Evolutionary conservation across 2,888 invertebrate species (phyloP).

Genomic region (Leptinotarsa juncta): DNA sequence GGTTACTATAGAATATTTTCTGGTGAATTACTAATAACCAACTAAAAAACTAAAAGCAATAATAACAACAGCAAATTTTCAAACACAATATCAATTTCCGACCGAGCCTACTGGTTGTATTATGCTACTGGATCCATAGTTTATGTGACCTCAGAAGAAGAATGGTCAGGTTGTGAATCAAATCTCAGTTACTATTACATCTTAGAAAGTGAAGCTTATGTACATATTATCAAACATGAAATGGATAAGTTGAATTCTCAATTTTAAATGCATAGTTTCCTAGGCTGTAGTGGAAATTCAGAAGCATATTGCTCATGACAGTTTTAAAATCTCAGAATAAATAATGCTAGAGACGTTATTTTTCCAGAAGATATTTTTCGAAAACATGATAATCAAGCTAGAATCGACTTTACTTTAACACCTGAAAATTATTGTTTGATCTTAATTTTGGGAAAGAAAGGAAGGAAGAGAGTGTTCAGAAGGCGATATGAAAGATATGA

Average conservation of each 20-base stretch:
- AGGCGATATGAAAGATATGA: neutral
- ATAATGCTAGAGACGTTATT: neutral
- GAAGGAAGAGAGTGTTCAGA: neutral
- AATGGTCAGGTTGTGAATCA: neutral
- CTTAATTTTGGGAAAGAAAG: neutral
- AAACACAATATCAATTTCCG: too few species aligned
- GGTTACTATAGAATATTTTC: too few species aligned
- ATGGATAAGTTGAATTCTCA: neutral
- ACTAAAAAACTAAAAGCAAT: too few species aligned
- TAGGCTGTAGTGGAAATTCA: neutral
- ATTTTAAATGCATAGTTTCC: neutral
- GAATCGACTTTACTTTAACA: neutral
- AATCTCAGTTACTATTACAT: neutral
- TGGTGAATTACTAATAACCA: too few species aligned
- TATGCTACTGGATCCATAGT: too few species aligned
- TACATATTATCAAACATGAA: neutral
- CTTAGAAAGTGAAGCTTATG: neutral
- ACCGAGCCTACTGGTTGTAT: too few species aligned
- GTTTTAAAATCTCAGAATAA: neutral
- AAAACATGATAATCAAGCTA: too few species aligned
- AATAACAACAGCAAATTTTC: too few species aligned
- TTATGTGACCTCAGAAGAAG: too few species aligned
- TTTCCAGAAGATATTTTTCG: neutral
- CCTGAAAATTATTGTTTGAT: neutral
- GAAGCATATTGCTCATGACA: neutral